Evolutionary conservation across 2,113 vertebrate species (phyloP).

Genomic region (Guaruba guarouba): DNA sequence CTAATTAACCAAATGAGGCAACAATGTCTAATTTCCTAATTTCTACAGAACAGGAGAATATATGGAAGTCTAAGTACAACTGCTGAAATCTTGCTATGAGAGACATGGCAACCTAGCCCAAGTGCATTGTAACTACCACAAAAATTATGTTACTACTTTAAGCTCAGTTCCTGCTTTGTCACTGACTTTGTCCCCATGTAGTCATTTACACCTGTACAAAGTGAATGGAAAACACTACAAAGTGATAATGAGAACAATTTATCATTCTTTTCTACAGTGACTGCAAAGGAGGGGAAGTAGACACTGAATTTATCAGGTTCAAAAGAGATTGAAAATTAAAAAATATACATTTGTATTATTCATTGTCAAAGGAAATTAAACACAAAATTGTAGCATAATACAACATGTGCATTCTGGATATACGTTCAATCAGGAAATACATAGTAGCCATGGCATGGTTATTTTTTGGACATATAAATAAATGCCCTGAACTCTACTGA

Average conservation of each 20-base stretch:
- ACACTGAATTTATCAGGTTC: background rate
- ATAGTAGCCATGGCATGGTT: background rate
- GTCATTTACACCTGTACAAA: slow-evolving; percentile 39
- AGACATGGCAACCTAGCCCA: background rate
- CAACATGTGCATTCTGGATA: background rate
- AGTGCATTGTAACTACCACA: background rate
- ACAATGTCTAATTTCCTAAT: background rate
- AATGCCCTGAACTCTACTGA: background rate
- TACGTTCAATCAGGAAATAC: background rate
- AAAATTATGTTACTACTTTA: background rate
- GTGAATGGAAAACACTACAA: background rate
- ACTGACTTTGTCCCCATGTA: background rate
- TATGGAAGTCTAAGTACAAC: background rate
- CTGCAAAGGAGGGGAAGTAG: background rate
- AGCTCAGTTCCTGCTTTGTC: background rate
- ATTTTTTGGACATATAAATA: background rate
- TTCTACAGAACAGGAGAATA: background rate
- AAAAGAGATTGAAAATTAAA: background rate
- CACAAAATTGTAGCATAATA: background rate
- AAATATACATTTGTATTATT: background rate
- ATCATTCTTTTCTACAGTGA: background rate
- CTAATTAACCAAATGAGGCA: background rate
- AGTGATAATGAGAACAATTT: slow-evolving; percentile 24
- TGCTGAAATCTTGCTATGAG: background rate
- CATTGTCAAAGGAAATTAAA: background rate